phyloP scores from a whole-genome alignment of 2,888 invertebrate genomes.

The Leptopilina drosophilae region DNA sequence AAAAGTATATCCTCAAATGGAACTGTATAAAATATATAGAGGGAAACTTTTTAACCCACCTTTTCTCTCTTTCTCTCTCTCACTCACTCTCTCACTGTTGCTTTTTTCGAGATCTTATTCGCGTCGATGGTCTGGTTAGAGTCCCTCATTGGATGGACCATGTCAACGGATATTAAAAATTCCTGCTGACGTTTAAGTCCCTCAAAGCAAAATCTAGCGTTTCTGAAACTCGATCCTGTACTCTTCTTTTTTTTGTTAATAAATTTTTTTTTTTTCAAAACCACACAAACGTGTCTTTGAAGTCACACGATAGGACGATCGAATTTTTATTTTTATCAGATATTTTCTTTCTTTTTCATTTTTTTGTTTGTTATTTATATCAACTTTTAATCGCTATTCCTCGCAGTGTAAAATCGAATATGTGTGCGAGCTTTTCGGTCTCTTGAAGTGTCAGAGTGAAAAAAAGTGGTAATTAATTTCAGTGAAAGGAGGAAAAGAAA shows the following conservation, averaged over 20 bases:
- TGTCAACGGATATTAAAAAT: slow-evolving; percentile 61
- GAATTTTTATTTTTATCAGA: neutral
- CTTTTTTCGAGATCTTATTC: slow-evolving; percentile 5
- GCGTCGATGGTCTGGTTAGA: neutral
- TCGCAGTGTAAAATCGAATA: no score
- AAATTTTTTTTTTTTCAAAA: neutral
- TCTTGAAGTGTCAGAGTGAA: no score
- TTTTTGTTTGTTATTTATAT: no score
- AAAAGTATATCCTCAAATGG: neutral
- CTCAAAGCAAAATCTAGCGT: slow-evolving; percentile 51
- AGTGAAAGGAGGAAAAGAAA: no score
- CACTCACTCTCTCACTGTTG: no score
- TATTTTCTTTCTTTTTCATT: no score
- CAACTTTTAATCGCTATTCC: no score
- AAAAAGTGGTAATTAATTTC: no score
- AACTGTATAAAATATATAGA: neutral
- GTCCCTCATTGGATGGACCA: slow-evolving; percentile 39
- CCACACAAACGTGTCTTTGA: slow-evolving; percentile 8
- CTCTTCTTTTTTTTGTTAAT: neutral
- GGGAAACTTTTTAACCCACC: slow-evolving; percentile 6
- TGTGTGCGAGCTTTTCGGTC: no score
- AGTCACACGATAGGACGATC: neutral
- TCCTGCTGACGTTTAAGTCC: slow-evolving; percentile 58
- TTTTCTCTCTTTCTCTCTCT: neutral
- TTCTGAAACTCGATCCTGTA: slow-evolving; percentile 16